These are phyloP conservation scores for Elgaria multicarinata DNA, from an alignment of 2,113 vertebrate species.

Conservation along the genomic window DNA sequence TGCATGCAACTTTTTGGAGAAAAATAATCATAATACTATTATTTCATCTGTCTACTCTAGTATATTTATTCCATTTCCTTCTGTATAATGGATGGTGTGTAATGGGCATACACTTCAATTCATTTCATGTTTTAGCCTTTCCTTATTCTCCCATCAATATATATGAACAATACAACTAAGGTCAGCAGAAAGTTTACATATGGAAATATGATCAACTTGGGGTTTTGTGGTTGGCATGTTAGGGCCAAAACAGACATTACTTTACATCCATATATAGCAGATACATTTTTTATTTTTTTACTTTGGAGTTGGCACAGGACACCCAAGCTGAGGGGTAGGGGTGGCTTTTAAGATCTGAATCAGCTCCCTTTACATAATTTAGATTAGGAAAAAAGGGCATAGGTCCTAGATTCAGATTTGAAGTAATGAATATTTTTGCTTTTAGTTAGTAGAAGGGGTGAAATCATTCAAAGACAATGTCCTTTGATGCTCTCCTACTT, in stretches of 20 bases:
- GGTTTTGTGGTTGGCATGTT: not conserved
- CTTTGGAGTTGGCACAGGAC: no score
- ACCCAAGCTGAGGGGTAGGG: no score
- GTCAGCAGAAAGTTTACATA: constrained; percentile 3
- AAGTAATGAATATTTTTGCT: no score
- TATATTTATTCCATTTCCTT: constrained; percentile 11
- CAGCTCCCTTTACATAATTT: no score
- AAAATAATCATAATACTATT: not conserved
- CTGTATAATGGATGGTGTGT: not conserved
- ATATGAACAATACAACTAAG: not conserved
- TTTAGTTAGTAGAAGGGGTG: not conserved
- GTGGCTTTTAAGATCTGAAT: no score
- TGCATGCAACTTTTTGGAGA: constrained; percentile 39
- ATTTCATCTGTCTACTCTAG: constrained; percentile 21
- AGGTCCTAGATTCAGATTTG: no score
- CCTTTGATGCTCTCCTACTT: not conserved
- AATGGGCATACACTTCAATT: not conserved
- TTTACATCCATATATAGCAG: no score
- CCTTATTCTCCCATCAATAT: not conserved
- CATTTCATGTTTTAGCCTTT: not conserved
- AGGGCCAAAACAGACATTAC: not conserved
- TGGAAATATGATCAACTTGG: not conserved
- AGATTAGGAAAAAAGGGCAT: no score
- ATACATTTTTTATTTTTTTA: no score
- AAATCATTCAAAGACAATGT: not conserved